These are phyloP conservation scores for Thalassophryne amazonica DNA, from an alignment of 2,797 vertebrate species.

Conservation along the genomic window DNA sequence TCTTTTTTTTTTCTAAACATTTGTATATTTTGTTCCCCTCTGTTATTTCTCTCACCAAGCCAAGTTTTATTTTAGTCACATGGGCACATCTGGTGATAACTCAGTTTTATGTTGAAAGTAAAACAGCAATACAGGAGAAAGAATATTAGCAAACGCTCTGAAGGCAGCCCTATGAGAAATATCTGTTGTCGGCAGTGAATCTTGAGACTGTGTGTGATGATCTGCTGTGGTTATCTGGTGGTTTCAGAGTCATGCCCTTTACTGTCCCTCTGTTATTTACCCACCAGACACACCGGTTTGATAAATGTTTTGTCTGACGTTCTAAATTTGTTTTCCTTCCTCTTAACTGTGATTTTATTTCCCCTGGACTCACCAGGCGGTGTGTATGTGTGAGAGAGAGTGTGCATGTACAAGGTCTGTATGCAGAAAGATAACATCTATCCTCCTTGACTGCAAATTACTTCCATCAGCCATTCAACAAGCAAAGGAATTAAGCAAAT, in stretches of 20 bases:
- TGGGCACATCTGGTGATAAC: constrained; percentile 41
- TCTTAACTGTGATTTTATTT: constrained; percentile 72
- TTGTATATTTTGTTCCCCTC: background rate
- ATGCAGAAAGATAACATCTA: constrained; percentile 32
- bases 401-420: constrained; percentile 3
- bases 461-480: constrained; percentile 12
- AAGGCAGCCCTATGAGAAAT: constrained; percentile 67
- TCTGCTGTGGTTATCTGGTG: constrained; percentile 69
- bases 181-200: constrained; percentile 59
- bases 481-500: constrained; percentile 15
- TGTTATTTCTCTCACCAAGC: constrained; percentile 12
- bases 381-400: constrained; percentile 12
- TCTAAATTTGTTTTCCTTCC: constrained; percentile 76
- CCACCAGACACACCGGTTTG: constrained; percentile 73
- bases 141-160: constrained; percentile 59
- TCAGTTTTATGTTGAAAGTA: constrained; percentile 63
- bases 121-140: constrained; percentile 50
- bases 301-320: constrained; percentile 77
- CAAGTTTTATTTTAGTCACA: constrained; percentile 40
- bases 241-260: constrained; percentile 76
- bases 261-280: constrained; percentile 76
- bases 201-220: constrained; percentile 63
- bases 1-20: background rate
- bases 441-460: constrained; percentile 18
- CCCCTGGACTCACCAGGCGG: constrained; percentile 63